Evolutionary conservation across 1,140 invertebrate species (phyloP).

Genomic region (Scylla paramamosain): DNA sequence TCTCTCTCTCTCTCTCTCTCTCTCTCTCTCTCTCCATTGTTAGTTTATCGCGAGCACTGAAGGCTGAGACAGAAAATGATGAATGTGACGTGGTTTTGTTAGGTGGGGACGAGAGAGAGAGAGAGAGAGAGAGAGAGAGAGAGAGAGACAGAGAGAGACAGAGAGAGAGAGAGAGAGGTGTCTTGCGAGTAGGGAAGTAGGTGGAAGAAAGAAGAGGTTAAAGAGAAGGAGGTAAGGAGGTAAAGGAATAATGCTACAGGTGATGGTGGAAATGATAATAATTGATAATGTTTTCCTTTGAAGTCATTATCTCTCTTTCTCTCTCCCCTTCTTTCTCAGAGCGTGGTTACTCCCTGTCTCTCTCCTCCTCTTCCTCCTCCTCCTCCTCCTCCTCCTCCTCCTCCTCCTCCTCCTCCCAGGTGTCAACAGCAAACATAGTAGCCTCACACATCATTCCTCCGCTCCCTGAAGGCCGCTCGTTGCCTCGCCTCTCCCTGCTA

Average conservation of each 20-base stretch:
- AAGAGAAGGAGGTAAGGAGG: not conserved
- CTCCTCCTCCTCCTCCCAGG: too few relatives aligned
- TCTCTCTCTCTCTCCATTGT: too few relatives aligned
- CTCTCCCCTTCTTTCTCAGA: too few relatives aligned
- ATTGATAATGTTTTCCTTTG: too few relatives aligned
- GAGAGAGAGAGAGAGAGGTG: not conserved
- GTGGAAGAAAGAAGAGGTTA: not conserved
- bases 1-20: too few relatives aligned
- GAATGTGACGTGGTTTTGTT: not conserved
- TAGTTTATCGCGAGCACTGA: too few relatives aligned
- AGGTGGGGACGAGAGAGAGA: not conserved
- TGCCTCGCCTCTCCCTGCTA: not conserved
- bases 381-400: slow-evolving; percentile 5
- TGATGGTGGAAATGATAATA: not conserved
- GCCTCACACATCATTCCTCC: too few relatives aligned
- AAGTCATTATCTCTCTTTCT: too few relatives aligned
- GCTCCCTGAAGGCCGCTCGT: not conserved
- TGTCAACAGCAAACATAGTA: too few relatives aligned
- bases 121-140: not conserved
- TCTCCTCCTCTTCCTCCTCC: not conserved
- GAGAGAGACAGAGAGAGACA: not conserved
- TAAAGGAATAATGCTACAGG: not conserved
- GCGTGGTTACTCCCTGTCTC: not conserved
- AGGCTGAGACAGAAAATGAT: too few relatives aligned
- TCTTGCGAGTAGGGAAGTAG: not conserved